A percentile compares a stretch with the other conserved stretches of the same genome.
Conservation (phyloP, 2,113 vertebrate genomes). For the Irena cyanogastra region DNA sequence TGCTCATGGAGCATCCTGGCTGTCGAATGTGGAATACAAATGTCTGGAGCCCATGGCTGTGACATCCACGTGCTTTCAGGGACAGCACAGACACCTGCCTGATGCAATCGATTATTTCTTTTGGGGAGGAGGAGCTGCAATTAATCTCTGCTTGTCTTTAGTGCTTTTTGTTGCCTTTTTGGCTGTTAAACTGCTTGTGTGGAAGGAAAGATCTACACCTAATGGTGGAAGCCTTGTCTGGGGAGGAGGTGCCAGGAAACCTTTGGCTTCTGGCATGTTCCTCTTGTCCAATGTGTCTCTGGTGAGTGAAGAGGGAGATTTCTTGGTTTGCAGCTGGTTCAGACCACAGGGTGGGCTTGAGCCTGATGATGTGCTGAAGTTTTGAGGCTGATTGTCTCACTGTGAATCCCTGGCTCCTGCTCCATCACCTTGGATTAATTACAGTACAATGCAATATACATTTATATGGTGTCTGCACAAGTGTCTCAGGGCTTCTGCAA, state of each 20-base stretch:
- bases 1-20: not conserved
- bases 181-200: not conserved
- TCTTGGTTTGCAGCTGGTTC: not conserved
- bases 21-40: not conserved
- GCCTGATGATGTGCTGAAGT: fast-evolving
- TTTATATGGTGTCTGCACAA: constrained; percentile 40
- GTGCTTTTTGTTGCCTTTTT: not conserved
- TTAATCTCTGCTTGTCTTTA: not conserved
- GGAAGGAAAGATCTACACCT: not conserved
- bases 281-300: not conserved
- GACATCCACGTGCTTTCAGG: not conserved
- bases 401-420: not conserved
- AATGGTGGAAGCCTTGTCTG: not conserved
- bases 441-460: constrained; percentile 51
- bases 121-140: not conserved
- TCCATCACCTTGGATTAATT: constrained; percentile 59
- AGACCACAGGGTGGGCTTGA: fast-evolving
- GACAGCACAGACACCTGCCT: not conserved
- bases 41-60: not conserved
- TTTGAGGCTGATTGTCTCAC: not conserved
- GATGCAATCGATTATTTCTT: not conserved
- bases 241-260: not conserved
- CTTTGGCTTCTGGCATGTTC: not conserved
- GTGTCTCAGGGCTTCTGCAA: constrained; percentile 34
- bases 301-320: not conserved